These are phyloP conservation scores for Megalops atlanticus DNA, from an alignment of 2,113 vertebrate genomes.

Conservation along the genomic window DNA sequence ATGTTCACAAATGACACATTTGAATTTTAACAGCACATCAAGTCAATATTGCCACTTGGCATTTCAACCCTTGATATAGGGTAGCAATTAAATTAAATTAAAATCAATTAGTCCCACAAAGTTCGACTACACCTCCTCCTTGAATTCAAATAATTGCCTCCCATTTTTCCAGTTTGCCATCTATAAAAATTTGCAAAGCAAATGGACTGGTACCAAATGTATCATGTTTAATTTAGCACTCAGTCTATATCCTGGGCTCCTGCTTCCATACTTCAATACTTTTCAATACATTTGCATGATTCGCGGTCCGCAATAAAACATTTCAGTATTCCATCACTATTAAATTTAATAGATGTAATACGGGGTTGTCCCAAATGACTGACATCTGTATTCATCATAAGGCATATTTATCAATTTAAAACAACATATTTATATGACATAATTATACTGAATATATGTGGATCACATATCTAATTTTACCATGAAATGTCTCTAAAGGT, in stretches of 20 bases:
- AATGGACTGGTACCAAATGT: slow-evolving; percentile 16
- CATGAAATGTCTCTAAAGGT: not conserved
- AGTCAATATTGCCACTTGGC: slow-evolving; percentile 30
- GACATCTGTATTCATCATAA: slow-evolving; percentile 18
- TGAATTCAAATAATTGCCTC: slow-evolving; percentile 21
- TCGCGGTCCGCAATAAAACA: not conserved
- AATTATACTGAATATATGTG: not conserved
- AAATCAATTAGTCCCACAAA: slow-evolving; percentile 28
- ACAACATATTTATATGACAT: not conserved
- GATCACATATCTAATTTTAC: not conserved
- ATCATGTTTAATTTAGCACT: slow-evolving; percentile 19
- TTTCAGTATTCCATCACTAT: slow-evolving; percentile 21
- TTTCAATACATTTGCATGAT: not conserved
- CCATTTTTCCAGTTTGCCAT: slow-evolving; percentile 9
- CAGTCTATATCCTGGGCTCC: slow-evolving; percentile 12
- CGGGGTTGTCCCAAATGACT: slow-evolving; percentile 14
- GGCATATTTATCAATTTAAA: slow-evolving; percentile 2
- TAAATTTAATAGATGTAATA: slow-evolving; percentile 9
- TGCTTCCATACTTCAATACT: slow-evolving; percentile 14
- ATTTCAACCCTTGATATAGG: slow-evolving; percentile 20
- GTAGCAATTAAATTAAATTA: slow-evolving; percentile 31
- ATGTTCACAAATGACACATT: slow-evolving; percentile 26
- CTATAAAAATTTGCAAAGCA: slow-evolving; percentile 30
- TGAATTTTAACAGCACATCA: slow-evolving; percentile 32
- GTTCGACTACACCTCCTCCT: slow-evolving; percentile 20